Base-by-base conservation (phyloP, 1,140 invertebrate species). In the Goniozus legneri region DNA sequence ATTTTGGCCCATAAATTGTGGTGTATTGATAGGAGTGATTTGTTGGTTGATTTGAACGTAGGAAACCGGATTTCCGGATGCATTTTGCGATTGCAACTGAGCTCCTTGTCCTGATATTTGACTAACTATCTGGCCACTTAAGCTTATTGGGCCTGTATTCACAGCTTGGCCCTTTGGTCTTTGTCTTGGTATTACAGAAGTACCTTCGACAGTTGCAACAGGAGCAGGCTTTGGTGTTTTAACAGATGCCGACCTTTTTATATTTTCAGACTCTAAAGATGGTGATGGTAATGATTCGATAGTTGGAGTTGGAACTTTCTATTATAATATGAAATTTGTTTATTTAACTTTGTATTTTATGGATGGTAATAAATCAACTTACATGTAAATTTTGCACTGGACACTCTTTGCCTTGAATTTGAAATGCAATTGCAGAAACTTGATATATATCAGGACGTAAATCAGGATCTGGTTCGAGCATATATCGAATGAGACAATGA, bases 361-460 rank as follows among this genome's bases (percentile, higher is more conserved):
- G 4, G 24, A 27, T 10, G 10, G 10, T 27, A 27, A 27, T 10
- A 27, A 10, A 4, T 24, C 15, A 39, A 76, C 81, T 82, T 77
- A 91, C 88, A 75, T 89, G 82, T 70, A 92, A 77, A 80, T 93
- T 93, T 69, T 86, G 83, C 44, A 92, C 84, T 33, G 88, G 89
- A 74, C 85, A 87, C 42, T 88, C 83, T 70, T 85, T 86, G 38
- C 84, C 85, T 38, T 79, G 62, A 44, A 94, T 66, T 54, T 82
- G 78, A 72, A 92, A 93, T 33, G 89, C 86, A 54, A 92, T 76
- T 60, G 80, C 81, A 48, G 88, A 86, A 40, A 93, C 89, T 83
- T 94, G 91, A 76, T 83, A 94, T 63, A 95, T 93, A 74, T 95
- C 92, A 10, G 92, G 92, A 63, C 92, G 77, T 46, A 84, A 80